Conservation (phyloP, 2,888 invertebrate species). For the Nemurella pictetii region DNA sequence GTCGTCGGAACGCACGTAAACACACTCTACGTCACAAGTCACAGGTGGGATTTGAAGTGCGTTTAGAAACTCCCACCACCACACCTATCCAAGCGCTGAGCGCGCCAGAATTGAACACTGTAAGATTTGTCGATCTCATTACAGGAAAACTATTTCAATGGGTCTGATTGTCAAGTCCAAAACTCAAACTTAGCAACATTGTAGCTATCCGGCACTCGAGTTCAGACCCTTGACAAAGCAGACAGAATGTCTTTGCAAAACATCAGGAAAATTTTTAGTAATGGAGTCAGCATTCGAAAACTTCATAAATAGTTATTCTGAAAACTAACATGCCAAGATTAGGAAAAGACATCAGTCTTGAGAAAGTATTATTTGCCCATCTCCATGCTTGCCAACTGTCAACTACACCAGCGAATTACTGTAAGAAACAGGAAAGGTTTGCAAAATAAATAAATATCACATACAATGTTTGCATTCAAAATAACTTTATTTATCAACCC, state of each 20-base stretch:
- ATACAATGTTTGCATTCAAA: slow-evolving; percentile 34
- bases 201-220: not conserved
- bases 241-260: not conserved
- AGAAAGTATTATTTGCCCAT: too few relatives aligned
- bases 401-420: not conserved
- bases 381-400: too few relatives aligned
- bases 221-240: too few relatives aligned
- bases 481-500: slow-evolving; percentile 40
- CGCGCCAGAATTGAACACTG: not conserved
- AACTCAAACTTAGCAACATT: too few relatives aligned
- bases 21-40: slow-evolving; percentile 14
- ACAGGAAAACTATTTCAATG: too few relatives aligned
- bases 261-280: not conserved
- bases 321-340: too few relatives aligned
- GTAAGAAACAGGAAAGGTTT: not conserved
- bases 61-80: slow-evolving; percentile 4
- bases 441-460: not conserved
- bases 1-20: not conserved
- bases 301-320: too few relatives aligned
- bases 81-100: not conserved
- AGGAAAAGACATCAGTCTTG: too few relatives aligned
- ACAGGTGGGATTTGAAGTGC: slow-evolving; percentile 20
- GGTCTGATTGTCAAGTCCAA: too few relatives aligned
- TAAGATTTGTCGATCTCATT: not conserved
- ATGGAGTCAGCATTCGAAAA: too few relatives aligned